Base-by-base conservation (phyloP, 2,113 vertebrate species). In the Xenotilapia leptura region DNA sequence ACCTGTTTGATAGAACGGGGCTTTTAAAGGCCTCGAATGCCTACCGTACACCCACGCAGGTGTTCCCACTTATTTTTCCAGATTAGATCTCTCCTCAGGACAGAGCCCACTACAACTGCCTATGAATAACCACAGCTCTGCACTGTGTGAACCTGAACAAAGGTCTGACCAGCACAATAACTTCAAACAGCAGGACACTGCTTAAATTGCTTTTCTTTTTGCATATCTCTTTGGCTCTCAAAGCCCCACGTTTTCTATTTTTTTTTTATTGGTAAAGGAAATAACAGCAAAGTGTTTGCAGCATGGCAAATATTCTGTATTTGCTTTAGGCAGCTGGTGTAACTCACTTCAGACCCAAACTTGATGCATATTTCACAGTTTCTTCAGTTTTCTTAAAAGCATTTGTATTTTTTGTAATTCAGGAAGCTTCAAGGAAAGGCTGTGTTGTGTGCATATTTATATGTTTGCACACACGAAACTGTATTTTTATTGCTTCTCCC, bases 311-410 rank as follows among this genome's bases (percentile, higher is more conserved):
- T 88, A 88, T 92, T 55, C 83, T 87, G 87, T 86, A 80, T 85
- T 93, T 88, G 91, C 92, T 92, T 86, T 75, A 91, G 90, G 91
- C 90, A 4, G 70, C 62, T 90, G 89, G 86, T 91, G 80, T 90
- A 89, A 92, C 92, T 93, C 79, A 88, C 68, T 88, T 92, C 82
- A 88, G 33, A 89, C 54, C 56, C 79, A 85, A 91, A 53, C 84
- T 82, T 88, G 53, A 89, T 86, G 19, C n/a, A 86, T 33, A 81
- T 86, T 88, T 86, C 40, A 86, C 21, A 5, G 11, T 47, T 75
- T 68, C 21, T 36, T 79, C 9, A 7, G 17, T 84, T 87, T 86
- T 58, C 28, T 85, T 60, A 75, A 79, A 11, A 65, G n/a, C 10
- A 83, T 73, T 83, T 75, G 47, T 87, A 31, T 8, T 65, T 36